Evolutionary conservation across 1,140 invertebrate genomes (phyloP).

Genomic region (Saxidomus purpurata): DNA sequence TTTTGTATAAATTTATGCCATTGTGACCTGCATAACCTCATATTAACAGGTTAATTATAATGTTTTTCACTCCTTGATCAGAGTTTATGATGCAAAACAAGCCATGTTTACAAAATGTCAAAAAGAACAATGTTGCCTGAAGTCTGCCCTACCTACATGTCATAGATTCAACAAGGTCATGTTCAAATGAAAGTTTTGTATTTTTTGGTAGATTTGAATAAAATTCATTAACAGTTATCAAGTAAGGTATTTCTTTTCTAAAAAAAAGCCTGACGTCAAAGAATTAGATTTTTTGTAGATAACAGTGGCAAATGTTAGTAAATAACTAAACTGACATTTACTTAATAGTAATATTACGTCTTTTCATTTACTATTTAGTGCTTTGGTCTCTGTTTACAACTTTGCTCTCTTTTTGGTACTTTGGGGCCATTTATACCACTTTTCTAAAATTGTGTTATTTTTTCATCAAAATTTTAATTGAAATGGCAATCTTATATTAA

Average conservation of each 20-base stretch:
- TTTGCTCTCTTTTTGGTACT: neutral
- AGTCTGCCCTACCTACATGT: neutral
- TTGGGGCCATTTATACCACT: neutral
- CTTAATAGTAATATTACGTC: too few relatives aligned
- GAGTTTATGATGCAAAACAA: neutral
- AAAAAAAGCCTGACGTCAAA: too few relatives aligned
- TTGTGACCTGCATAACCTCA: neutral
- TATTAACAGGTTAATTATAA: neutral
- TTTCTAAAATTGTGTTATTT: constrained; percentile 1
- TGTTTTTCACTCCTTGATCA: constrained; percentile 1
- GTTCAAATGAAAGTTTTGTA: neutral
- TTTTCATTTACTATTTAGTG: too few relatives aligned
- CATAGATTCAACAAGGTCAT: constrained; percentile 2
- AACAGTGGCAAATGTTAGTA: too few relatives aligned
- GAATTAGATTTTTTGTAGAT: too few relatives aligned
- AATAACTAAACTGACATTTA: too few relatives aligned
- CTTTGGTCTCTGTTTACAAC: neutral
- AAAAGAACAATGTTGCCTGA: neutral
- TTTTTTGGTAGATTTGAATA: neutral
- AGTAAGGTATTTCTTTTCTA: neutral
- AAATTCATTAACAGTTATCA: neutral
- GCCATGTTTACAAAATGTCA: constrained; percentile 13
- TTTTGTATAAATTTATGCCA: neutral
- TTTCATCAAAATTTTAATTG: constrained; percentile 35
- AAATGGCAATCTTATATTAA: neutral